phyloP scores from a whole-genome alignment of 1,140 invertebrate species.

The Delia radicum region DNA sequence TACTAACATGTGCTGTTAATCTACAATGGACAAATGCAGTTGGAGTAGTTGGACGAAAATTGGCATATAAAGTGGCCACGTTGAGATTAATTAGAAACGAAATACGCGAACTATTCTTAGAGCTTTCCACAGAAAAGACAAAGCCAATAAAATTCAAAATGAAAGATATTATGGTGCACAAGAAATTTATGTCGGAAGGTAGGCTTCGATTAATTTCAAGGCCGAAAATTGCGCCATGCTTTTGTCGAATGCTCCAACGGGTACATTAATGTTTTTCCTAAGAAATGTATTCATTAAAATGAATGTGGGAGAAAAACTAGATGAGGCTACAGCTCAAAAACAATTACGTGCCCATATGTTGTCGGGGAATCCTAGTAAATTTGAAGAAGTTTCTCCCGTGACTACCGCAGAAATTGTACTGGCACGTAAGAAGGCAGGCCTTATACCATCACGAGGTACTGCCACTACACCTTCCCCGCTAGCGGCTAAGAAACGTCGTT shows the following conservation, averaged over 20 bases:
- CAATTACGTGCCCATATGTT: slow-evolving; percentile 66
- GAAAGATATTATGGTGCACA: slow-evolving; percentile 76
- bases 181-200: slow-evolving; percentile 87
- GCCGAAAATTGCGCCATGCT: slow-evolving; percentile 75
- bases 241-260: slow-evolving; percentile 85
- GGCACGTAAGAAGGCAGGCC: slow-evolving; percentile 57
- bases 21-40: slow-evolving; percentile 68
- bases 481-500: slow-evolving; percentile 60
- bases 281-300: slow-evolving; percentile 81
- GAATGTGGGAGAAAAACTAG: slow-evolving; percentile 55
- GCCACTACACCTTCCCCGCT: slow-evolving; percentile 71
- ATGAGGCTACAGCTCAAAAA: slow-evolving; percentile 53
- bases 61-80: slow-evolving; percentile 65
- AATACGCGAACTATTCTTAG: slow-evolving; percentile 72
- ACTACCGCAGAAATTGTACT: slow-evolving; percentile 69
- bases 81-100: slow-evolving; percentile 75
- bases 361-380: slow-evolving; percentile 65
- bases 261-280: slow-evolving; percentile 75
- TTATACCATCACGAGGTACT: slow-evolving; percentile 58
- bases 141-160: slow-evolving; percentile 63
- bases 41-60: slow-evolving; percentile 64
- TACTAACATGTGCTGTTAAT: slow-evolving; percentile 62
- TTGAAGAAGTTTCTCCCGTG: slow-evolving; percentile 84
- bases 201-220: slow-evolving; percentile 83
- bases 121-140: slow-evolving; percentile 67